Evolutionary conservation across 2,113 vertebrate species (phyloP), one percentile per base, ranked within the genome.

Genomic region (Callithrix jacchus): DNA sequence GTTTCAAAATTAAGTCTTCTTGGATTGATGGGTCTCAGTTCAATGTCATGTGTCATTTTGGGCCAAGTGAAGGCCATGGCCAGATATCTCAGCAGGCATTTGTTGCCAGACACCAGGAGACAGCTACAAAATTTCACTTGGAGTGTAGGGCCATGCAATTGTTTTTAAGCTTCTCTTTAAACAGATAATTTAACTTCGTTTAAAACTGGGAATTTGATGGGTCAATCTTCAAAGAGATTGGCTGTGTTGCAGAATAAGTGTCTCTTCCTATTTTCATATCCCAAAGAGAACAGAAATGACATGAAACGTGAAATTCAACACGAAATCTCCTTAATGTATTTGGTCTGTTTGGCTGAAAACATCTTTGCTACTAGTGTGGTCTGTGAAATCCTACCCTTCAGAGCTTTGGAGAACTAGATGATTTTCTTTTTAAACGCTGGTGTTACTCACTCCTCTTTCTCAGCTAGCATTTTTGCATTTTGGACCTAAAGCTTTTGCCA

Each of bases 321-420:
- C 94, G 56, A 93, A 95, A 93, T 18, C 68, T 52, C 49, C 68
- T 89, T 94, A 76, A 98, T 97, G 93, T 89, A 77, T 97, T 97
- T 77, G 87, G 84, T 94, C 92, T 98, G 89, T 95, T 80, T 87
- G 96, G 93, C 93, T 52, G 37, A 4, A 1, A 66, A 86, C 79
- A 66, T 27, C 61, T 64, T 32, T 20, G 13, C 95, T 0, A 79
- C 45, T 11, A 35, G 68, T 93, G 87, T 79, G 25, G 11, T 82
- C 94, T 94, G 40, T 18, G 23, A 97, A 97, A 97, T 25, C 27
- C 84, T 85, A 87, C 70, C 81, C 88, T 93, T 79, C 66, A 47
- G 87, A 40, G 21, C n/a, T 88, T 80, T 12, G 17, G 25, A 90
- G 95, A 83, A 79, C 85, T 66, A 84, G 73, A 74, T 52, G n/a